These are phyloP conservation scores for Struthio camelus DNA, from an alignment of 2,113 vertebrate genomes.

Conservation along the genomic window DNA sequence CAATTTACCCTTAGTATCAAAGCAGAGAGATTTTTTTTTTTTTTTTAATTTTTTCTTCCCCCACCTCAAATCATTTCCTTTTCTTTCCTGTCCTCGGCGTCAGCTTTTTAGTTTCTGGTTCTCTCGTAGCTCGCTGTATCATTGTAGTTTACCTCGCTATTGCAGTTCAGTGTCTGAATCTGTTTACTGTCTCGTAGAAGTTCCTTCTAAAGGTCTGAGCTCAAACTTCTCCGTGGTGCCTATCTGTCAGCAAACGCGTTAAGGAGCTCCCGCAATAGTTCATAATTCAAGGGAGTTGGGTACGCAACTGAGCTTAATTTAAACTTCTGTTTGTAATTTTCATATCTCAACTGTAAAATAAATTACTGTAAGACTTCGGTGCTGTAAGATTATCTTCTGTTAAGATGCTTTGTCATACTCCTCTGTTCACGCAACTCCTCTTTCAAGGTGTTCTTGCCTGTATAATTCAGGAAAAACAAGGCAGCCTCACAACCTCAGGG, in stretches of 20 bases:
- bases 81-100: not conserved
- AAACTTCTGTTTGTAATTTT: not conserved
- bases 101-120: not conserved
- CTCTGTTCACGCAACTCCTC: not conserved
- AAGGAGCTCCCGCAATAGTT: not conserved
- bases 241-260: not conserved
- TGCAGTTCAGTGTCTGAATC: not conserved
- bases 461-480: not conserved
- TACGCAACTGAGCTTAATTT: not conserved
- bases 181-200: not conserved
- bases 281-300: not conserved
- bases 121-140: not conserved
- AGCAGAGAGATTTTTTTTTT: not conserved
- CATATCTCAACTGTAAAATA: not conserved
- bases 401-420: slow-evolving; percentile 70
- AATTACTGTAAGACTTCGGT: not conserved
- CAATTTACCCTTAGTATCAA: not conserved
- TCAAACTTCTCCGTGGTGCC: not conserved
- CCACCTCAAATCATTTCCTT: not conserved
- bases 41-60: not conserved
- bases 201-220: not conserved
- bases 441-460: not conserved
- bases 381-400: not conserved
- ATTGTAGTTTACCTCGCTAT: not conserved
- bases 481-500: not conserved